Evolutionary conservation across 2,888 invertebrate genomes (phyloP), one percentile per base, ranked within the genome.

Genomic region (Sphaerophoria taeniata): DNA sequence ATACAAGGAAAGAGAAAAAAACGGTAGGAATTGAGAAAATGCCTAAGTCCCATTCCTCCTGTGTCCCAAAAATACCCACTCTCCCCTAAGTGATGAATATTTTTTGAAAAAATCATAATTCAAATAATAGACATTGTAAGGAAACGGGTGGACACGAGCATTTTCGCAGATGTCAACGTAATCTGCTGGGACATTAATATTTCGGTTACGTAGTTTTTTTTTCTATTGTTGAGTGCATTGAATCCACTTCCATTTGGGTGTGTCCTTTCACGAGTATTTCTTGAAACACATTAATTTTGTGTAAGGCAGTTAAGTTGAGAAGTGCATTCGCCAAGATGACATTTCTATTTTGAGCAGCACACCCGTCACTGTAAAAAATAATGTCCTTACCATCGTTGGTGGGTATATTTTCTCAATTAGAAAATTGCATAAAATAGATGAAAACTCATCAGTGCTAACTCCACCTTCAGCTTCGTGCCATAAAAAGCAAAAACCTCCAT

Each of bases 241-340:
- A 65, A 58, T 67, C 65, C 6, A 65, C 73, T 56, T 74, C 63
- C 63, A 73, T 74, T 51, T 56, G 63, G 6, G 61, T 72, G n/a
- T 72, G 71, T 60, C 49, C 56, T 39, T 56, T 55, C n/a, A 63
- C 71, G n/a, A 78, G 78, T 43, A 72, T 72, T 56, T 78, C 58
- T 78, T 72, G 72, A 36, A 45, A 36, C 2, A 72, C 14, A 31
- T 36, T 63, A 45, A 71, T 33, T 36, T 71, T 71, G 49, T 55
- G 12, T 7, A 55, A 12, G 7, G 33, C 33, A 47, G 56, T 6
- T 16, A 65, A 9, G 12, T 71, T 63, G 36, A 71, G 56, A 4
- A 78, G 56, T 33, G 77, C 71, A 71, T 56, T 63, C 43, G 71
- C 39, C 39, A 71, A 61, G 4, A 63, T 56, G 24, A n/a, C 33